These are phyloP conservation scores for Actinostola sp. DNA, from an alignment of 92 coral and sea anemone genomes.

Conservation along the genomic window DNA sequence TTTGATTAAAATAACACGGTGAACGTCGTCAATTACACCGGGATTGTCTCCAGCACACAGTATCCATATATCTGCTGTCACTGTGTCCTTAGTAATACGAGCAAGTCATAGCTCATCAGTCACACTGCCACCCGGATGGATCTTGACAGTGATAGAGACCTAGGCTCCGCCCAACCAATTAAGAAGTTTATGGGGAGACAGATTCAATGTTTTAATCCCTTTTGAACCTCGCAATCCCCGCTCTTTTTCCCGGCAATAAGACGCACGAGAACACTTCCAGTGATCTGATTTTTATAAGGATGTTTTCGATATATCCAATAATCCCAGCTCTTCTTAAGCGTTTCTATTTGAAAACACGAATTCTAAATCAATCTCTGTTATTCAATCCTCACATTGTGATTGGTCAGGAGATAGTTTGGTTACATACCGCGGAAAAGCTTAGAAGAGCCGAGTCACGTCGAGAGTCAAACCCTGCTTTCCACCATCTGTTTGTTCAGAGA, in stretches of 20 bases:
- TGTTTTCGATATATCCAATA: slow-evolving; percentile 12
- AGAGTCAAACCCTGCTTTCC: slow-evolving; percentile 24
- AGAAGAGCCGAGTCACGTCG: slow-evolving; percentile 25
- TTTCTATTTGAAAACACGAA: no score
- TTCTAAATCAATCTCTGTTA: slow-evolving; percentile 13
- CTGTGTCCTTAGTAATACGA: slow-evolving; percentile 71
- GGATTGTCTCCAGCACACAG: slow-evolving; percentile 57
- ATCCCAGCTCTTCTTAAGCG: slow-evolving; percentile 13
- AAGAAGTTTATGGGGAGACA: slow-evolving; percentile 74
- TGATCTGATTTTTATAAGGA: slow-evolving; percentile 25
- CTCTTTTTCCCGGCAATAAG: slow-evolving; percentile 35
- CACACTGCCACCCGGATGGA: slow-evolving; percentile 65
- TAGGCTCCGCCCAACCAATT: slow-evolving; percentile 87
- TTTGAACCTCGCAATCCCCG: slow-evolving; percentile 53
- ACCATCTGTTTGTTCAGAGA: slow-evolving; percentile 47
- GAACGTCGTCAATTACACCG: slow-evolving; percentile 68
- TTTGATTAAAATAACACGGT: slow-evolving; percentile 91
- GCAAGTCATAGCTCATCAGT: slow-evolving; percentile 52
- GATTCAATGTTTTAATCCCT: slow-evolving; percentile 67
- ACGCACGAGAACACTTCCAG: slow-evolving; percentile 19
- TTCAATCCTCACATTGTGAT: slow-evolving; percentile 6
- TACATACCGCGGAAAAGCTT: slow-evolving; percentile 62
- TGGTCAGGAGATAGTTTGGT: slow-evolving; percentile 43
- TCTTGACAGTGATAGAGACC: slow-evolving; percentile 64
- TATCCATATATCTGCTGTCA: slow-evolving; percentile 63